Conservation (phyloP, 2,113 vertebrate genomes). For the Ptilorrhoa leucosticta region DNA sequence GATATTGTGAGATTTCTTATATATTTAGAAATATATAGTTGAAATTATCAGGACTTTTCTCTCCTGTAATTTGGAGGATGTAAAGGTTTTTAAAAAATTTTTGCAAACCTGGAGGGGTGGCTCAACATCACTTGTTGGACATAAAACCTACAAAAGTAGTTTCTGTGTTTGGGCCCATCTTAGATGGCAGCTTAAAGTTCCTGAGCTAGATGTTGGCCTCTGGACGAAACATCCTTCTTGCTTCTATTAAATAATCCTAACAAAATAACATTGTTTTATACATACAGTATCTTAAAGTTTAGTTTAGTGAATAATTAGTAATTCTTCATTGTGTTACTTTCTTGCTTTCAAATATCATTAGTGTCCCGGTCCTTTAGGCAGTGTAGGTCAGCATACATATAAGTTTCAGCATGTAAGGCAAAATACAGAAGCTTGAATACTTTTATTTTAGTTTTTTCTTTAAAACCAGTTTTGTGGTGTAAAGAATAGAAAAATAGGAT, state of each 20-base stretch:
- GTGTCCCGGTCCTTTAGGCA: not conserved
- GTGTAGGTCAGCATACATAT: not conserved
- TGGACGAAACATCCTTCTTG: not conserved
- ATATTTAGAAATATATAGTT: not conserved
- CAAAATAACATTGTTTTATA: not conserved
- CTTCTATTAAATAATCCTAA: not conserved
- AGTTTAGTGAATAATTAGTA: not conserved
- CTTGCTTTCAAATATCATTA: not conserved
- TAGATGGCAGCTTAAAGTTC: not conserved
- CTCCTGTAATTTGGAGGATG: not conserved
- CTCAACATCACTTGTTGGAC: not conserved
- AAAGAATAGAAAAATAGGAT: not conserved
- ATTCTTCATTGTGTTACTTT: not conserved
- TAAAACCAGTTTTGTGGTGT: not conserved
- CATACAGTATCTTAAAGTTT: accelerated
- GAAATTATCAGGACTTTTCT: not conserved
- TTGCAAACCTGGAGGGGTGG: not conserved
- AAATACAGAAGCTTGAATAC: not conserved
- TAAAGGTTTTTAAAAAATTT: not conserved
- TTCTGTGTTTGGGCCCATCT: not conserved
- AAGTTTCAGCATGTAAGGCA: not conserved
- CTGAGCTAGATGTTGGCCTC: not conserved
- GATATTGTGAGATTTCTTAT: not conserved
- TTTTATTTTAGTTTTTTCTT: not conserved
- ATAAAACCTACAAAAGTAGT: not conserved